Percentiles rank a stretch among this genome's conserved stretches.
Evolutionary conservation across 1,140 invertebrate species (phyloP).

Genomic region (Centruroides vittatus): DNA sequence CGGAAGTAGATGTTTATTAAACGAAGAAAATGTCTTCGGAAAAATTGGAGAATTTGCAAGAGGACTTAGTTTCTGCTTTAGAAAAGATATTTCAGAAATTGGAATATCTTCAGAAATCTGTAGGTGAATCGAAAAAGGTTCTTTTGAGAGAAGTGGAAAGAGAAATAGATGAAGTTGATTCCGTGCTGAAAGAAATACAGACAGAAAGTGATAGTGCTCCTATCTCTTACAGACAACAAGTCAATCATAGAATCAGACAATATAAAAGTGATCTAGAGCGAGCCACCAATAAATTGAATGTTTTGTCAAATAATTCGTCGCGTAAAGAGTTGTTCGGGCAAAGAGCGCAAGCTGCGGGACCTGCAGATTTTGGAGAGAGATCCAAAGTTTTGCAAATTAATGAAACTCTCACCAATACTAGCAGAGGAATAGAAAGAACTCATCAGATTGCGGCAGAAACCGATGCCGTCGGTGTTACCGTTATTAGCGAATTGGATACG

Average conservation of each 20-base stretch:
- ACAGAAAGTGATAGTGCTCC: constrained; percentile 27
- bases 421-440: constrained; percentile 48
- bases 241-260: constrained; percentile 24
- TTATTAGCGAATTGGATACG: constrained; percentile 46
- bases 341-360: too few relatives aligned
- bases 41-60: constrained; percentile 35
- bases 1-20: too few relatives aligned
- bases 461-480: constrained; percentile 58
- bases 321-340: too few relatives aligned
- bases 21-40: constrained; percentile 29
- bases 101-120: constrained; percentile 10
- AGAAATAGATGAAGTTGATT: constrained; percentile 27
- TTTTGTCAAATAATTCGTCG: background rate
- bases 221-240: constrained; percentile 24
- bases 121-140: constrained; percentile 3
- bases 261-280: constrained; percentile 12
- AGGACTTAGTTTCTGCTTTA: constrained; percentile 27
- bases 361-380: too few relatives aligned
- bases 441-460: constrained; percentile 59
- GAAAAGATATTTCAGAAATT: constrained; percentile 22
- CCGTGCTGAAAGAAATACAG: constrained; percentile 30
- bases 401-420: constrained; percentile 43
- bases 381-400: constrained; percentile 36
- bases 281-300: background rate
- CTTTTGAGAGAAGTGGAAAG: constrained; percentile 12